Base-by-base conservation (phyloP, 92 coral and sea anemone genomes). In the Epizoanthus rinbou region DNA sequence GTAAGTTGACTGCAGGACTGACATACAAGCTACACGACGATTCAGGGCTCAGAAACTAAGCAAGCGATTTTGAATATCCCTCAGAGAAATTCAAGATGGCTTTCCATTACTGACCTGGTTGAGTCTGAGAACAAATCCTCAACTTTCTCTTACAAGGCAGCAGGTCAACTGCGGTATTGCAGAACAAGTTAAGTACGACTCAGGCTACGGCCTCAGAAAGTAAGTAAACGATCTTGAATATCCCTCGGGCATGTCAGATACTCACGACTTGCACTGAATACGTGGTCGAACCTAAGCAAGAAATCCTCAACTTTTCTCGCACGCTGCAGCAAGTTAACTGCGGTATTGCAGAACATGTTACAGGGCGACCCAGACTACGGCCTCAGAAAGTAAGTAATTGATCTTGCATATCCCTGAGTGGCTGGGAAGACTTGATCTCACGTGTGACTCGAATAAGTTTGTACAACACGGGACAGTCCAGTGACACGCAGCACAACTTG, bases 401-500 rank as follows among this genome's bases (percentile, higher is more conserved):
- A 33, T 84, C 87, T 56, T 86, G 72, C 6, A 91, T 88, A 64
- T 59, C 82, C 28, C 97, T 89, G 39, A 88, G 80, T 69, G 82
- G 86, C 19, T 84, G 86, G 21, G 94, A 84, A 4, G 90, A 86
- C 54, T 87, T 87, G 25, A 95, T 43, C 63, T 93, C 97, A 64
- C 96, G 95, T 66, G 90, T 86, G 64, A 86, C 83, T 39, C 92
- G 93, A 69, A 92, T 88, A 64, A 94, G 86, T 85, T 96, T 96
- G 86, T 91, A 92, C 64, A 91, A 87, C 63, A 94, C 99, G 10
- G 99, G 99, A 60, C 99, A 96, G 73, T 94, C 99, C 18, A 96
- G 81, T 14, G 99, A 94, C n/a, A 92, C 86, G 57, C 99, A 96
- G 58, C 92, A 43, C 70, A 96, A 76, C 69, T 81, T 82, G 50